Base-by-base conservation (phyloP, 2,797 vertebrate species). In the Epinephelus awoara region DNA sequence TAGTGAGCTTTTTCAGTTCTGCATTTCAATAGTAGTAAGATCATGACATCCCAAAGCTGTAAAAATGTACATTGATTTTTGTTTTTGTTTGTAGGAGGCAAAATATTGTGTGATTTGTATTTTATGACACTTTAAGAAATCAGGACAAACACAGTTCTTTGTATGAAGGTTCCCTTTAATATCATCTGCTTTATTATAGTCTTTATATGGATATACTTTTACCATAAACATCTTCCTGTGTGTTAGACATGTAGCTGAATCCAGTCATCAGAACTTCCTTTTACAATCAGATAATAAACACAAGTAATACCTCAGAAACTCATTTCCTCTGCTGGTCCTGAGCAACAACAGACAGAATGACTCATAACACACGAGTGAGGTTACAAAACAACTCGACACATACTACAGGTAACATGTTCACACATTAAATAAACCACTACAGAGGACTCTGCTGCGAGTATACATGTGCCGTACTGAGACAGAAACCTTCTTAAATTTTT, bases 351-450 rank as follows among this genome's bases (percentile, higher is more conserved):
- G 49, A 49, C 34, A 50, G 2, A 50, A 5, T 25, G 61, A 79
- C 57, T 76, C n/a, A 49, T 15, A 38, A n/a, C 29, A 64, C 17
- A 40, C 17, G 1, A 10, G n/a, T 13, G 10, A 46, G 38, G 44
- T 2, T 6, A 57, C n/a, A 50, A 55, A 72, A 64, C 47, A 57
- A 27, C 44, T 52, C 8, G 34, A 34, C 2, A 34, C 34, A 34
- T n/a, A 4, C 4, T 23, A 17, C 15, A 23, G 61, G 5, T 51
- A 47, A 17, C 34, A n/a, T 44, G 42, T 18, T 14, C 46, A 61
- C 56, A 67, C 69, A 77, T 74, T 50, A 77, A 69, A 66, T 52
- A 62, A 77, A 77, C 54, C 65, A 47, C 54, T 3, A 11, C 17
- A 42, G 34, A 46, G 27, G 19, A 1, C 17, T 3, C 9, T 4